Evolutionary conservation across 2,113 vertebrate genomes (phyloP), one percentile per base, ranked within the genome.

Genomic region (Phoenicopterus ruber): DNA sequence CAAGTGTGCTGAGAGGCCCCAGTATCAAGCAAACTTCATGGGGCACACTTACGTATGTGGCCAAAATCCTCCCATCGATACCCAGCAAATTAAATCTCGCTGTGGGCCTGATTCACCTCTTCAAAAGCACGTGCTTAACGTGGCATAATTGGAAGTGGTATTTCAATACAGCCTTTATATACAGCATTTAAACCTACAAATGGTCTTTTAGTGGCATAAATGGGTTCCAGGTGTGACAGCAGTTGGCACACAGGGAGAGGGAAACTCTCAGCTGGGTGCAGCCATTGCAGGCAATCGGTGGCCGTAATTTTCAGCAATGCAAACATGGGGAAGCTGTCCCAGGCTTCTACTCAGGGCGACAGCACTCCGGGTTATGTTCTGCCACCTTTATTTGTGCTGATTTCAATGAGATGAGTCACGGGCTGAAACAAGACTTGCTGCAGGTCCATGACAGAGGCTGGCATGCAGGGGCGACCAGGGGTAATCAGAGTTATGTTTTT

Each of bases 401-500:
- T 90, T 84, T 65, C 3, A 4, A 5, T 34, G 14, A 82, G 61
- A 86, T n/a, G 47, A 65, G 25, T 20, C 20, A 20, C 4, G 26
- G 42, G 34, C 42, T 89, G 87, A 59, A 91, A 44, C 0, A 5
- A 66, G 36, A 28, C 14, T 38, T 78, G 22, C 84, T 93, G 65
- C 57, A 87, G 81, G 29, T 74, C 0, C 0, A 32, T 29, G 42
- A 19, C 66, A 74, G 84, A 81, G 26, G 72, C 52, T 82, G 47
- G n/a, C n/a, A 79, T 0, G 0, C 8, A 22, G 29, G 20, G 11
- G 10, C 3, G 19, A 67, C 32, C 55, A 47, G 20, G 28, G 9
- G 31, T 83, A 38, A 24, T 44, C 50, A 59, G 34, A 44, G 57
- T 46, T 84, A 24, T 0, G 6, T 13, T 72, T 94, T 78, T 71